Base-by-base conservation (phyloP, 1,140 invertebrate genomes). In the Pseudomyrmex sp. region DNA sequence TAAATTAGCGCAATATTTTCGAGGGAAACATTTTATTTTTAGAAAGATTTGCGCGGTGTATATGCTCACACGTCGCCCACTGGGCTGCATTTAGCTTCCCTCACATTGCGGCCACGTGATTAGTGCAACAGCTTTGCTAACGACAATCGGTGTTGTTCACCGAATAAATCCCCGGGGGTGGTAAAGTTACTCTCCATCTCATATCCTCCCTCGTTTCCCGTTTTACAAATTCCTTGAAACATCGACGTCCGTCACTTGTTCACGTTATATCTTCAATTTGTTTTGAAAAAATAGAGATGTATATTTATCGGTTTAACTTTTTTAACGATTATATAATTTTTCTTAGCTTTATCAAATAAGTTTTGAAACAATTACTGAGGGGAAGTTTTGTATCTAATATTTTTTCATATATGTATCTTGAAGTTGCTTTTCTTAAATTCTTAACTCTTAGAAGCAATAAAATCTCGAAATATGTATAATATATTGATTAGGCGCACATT, bases 121-220 rank as follows among this genome's bases (percentile, higher is more conserved):
- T 82, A 82, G 70, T 75, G 10, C 48, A 75, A 75, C 70, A 65
- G 23, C 50, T 15, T 26, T 56, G 35, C 48, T 75, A 82, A 82
- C 65, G 79, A 74, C 48, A 48, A 82, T 54, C 79, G 61, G 82
- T 52, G 62, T 79, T 79, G 83, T 82, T 82, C 83, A 65, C 58
- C 72, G 77, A 70, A 72, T 72, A 66, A 66, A 79, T 66, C 65
- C 75, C 54, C 23, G 54, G 83, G 63, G 35, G 46, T 7, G 35
- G 0, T 44, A 70, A 82, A 82, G 82, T 80, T 48, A 84, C 63
- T 58, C 82, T 48, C 65, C 56, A 54, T 80, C 63, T 68, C 82
- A 46, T 35, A 10, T 56, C 44, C 12, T 69, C 75, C 52, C 35
- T 23, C 46, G 52, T n/a, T 2, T 20, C 2, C 4, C 63, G 15